These are phyloP conservation scores for Pseudopipra pipra DNA, from an alignment of 2,113 vertebrate genomes.

Conservation along the genomic window DNA sequence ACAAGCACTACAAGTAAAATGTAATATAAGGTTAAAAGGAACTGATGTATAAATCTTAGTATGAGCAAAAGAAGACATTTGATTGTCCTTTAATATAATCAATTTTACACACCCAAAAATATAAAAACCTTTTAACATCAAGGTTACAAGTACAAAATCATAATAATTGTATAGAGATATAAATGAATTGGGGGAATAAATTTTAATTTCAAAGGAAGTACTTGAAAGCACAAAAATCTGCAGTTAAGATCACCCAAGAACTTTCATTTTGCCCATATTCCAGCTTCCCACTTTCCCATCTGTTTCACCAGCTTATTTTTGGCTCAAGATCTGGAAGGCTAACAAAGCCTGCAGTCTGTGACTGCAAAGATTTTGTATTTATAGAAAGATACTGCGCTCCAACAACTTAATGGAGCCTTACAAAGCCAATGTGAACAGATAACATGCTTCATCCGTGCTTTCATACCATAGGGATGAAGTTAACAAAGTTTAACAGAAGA, in stretches of 20 bases:
- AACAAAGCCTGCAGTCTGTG: constrained; percentile 31
- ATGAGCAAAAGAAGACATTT: neutral
- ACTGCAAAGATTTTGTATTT: neutral
- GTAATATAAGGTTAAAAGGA: neutral
- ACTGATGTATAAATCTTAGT: neutral
- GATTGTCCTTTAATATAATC: neutral
- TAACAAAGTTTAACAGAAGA: constrained; percentile 6
- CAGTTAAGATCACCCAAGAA: neutral
- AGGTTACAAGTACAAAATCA: neutral
- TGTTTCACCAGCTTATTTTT: constrained; percentile 56
- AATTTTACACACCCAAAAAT: neutral
- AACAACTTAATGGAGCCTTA: neutral
- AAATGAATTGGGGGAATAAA: neutral
- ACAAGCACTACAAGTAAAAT: neutral
- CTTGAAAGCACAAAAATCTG: neutral
- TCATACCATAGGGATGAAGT: constrained; percentile 47
- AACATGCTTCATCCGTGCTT: neutral
- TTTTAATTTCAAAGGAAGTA: neutral
- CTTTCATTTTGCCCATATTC: constrained; percentile 14
- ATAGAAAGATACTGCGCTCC: constrained; percentile 10
- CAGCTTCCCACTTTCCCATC: constrained; percentile 46
- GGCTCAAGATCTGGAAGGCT: constrained; percentile 27
- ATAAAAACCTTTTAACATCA: neutral
- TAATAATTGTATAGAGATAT: neutral
- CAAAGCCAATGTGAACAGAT: neutral